Percentiles rank a stretch among this genome's conserved stretches.
These are phyloP conservation scores for Rhabdomys pumilio DNA, from an alignment of 2,797 vertebrate genomes.

Conservation along the genomic window DNA sequence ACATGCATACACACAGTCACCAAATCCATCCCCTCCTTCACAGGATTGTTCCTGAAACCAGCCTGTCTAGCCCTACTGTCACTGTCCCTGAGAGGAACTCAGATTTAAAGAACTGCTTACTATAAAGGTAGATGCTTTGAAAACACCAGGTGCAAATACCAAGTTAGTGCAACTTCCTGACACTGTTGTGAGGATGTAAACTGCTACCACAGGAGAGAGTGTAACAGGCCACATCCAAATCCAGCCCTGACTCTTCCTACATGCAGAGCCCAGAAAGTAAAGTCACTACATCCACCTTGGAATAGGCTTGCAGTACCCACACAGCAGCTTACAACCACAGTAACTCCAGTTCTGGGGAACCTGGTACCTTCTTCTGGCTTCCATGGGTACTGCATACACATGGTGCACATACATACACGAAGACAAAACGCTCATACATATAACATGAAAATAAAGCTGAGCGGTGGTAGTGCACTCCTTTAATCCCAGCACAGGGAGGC, in stretches of 20 bases:
- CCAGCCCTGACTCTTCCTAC: background rate
- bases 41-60: background rate
- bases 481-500: background rate
- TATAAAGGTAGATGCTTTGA: constrained; percentile 42
- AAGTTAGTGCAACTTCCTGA: background rate
- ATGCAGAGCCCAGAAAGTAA: background rate
- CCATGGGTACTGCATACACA: background rate
- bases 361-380: background rate
- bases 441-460: background rate
- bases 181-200: background rate
- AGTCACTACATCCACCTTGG: background rate
- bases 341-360: background rate
- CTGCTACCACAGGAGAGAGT: background rate
- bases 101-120: constrained; percentile 19
- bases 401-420: background rate
- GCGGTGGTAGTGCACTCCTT: background rate
- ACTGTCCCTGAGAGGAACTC: background rate
- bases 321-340: background rate
- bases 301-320: background rate
- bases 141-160: background rate
- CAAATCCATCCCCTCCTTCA: background rate
- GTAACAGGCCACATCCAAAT: background rate
- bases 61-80: background rate
- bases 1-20: background rate
- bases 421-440: background rate